Conservation (phyloP, 2,797 vertebrate species). For the Scomberomorus guttatus region DNA sequence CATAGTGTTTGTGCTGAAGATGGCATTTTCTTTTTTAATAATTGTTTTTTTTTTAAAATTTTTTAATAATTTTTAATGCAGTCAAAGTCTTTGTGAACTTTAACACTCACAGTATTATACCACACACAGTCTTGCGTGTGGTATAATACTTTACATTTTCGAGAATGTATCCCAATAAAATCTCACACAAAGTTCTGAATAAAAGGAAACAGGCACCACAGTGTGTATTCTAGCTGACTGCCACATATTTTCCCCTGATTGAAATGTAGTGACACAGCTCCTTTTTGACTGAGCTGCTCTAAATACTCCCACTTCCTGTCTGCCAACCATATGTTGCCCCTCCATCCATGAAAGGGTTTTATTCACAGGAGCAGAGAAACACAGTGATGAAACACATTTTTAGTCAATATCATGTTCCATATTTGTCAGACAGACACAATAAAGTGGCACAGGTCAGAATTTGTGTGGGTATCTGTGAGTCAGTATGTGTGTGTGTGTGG, state of each 20-base stretch:
- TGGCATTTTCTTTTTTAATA: too few species aligned
- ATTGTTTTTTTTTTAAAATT: too few species aligned
- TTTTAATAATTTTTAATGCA: too few species aligned
- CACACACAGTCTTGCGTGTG: too few species aligned
- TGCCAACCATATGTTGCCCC: slow-evolving; percentile 22
- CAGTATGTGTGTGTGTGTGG: not conserved
- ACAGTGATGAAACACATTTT: slow-evolving; percentile 34
- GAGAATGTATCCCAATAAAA: not conserved
- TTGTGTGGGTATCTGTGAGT: slow-evolving; percentile 10
- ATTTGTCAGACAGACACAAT: slow-evolving; percentile 24
- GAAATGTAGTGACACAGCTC: not conserved
- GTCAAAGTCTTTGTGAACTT: too few species aligned
- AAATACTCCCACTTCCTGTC: slow-evolving; percentile 38
- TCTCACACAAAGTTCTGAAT: not conserved
- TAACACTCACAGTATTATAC: too few species aligned
- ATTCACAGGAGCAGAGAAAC: slow-evolving; percentile 17
- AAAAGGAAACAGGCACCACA: too few species aligned
- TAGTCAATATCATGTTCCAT: slow-evolving; percentile 10
- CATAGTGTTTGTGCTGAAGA: too few species aligned
- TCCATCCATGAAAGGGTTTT: slow-evolving; percentile 12
- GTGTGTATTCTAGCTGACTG: not conserved
- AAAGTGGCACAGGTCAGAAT: not conserved
- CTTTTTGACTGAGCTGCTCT: slow-evolving; percentile 29
- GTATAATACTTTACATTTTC: too few species aligned
- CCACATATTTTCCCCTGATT: not conserved